Evolutionary conservation across 2,888 invertebrate species (phyloP), one percentile per base, ranked within the genome.

Genomic region (Phorcus lineatus): DNA sequence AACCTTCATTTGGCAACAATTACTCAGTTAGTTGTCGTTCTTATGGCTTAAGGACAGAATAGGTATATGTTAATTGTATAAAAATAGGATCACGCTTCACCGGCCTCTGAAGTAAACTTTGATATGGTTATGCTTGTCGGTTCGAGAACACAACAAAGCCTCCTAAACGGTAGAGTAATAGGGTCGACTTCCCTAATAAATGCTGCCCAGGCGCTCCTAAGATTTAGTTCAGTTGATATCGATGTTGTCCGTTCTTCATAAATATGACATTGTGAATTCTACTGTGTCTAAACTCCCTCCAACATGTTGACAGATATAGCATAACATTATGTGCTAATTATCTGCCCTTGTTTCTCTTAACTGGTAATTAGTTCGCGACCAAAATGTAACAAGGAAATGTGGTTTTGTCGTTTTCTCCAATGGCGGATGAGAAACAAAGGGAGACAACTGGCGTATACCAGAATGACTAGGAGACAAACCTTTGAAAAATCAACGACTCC

Each of bases 401-500:
- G 47, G 47, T 47, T n/a, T 6, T 47, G 13, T 47, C 47, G 47
- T 47, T 47, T 47, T 70, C 36, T 36, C 36, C 19, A 36, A 36
- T 36, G 70, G 70, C 70, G 70, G 19, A 16, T 70, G 70, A 70
- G 40, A 62, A 62, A 62, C 62, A 62, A 31, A 70, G 31, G 40
- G 70, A 19, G 70, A 70, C 70, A 31, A 70, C 70, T 70, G 31
- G 36, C 70, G 19, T 31, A 36, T 70, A 70, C 40, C 70, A 70
- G 70, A 70, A 70, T 70, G 70, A 70, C 70, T 70, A 70, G 70
- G 70, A 70, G 31, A 70, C 70, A 70, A 70, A 70, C 36, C 70
- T 70, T 70, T 70, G 70, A 70, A 70, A 70, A 70, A 70, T 70
- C 70, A 70, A 70, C 70, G 70, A 70, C 31, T 70, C 70, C 70